phyloP scores from a whole-genome alignment of 2,113 vertebrate genomes.

The Psephotus haematonotus region DNA sequence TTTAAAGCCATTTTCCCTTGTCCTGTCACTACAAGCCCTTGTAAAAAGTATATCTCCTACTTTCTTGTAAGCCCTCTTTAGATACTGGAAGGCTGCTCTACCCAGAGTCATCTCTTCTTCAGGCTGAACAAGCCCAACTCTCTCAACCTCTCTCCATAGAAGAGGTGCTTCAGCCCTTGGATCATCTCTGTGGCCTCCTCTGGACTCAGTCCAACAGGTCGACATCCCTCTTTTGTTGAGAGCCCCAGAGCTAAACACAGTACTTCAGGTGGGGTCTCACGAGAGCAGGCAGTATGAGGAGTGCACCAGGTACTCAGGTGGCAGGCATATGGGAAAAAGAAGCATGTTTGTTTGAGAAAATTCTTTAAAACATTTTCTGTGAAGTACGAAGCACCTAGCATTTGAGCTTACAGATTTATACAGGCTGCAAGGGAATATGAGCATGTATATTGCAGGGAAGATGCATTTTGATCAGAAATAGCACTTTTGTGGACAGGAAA shows the following conservation, averaged over 20 bases:
- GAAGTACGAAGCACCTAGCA: background rate
- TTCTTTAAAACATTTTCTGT: background rate
- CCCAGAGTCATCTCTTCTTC: background rate
- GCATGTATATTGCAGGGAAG: background rate
- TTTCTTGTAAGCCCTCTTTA: background rate
- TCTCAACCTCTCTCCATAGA: background rate
- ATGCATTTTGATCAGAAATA: background rate
- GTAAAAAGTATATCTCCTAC: background rate
- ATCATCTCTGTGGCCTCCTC: background rate
- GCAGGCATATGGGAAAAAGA: background rate
- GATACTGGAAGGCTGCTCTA: background rate
- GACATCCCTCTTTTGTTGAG: background rate
- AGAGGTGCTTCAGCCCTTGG: background rate
- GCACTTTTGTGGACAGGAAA: background rate
- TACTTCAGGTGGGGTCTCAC: background rate
- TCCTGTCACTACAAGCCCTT: background rate
- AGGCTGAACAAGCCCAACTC: background rate
- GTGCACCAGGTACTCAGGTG: background rate
- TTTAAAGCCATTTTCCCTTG: background rate
- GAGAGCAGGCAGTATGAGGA: background rate
- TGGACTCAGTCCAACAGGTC: background rate
- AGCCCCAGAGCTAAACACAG: background rate
- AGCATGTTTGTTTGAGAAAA: background rate
- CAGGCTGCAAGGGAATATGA: background rate
- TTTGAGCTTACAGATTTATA: background rate